Evolutionary conservation across 1,140 invertebrate species (phyloP).

Genomic region (Physella acuta): DNA sequence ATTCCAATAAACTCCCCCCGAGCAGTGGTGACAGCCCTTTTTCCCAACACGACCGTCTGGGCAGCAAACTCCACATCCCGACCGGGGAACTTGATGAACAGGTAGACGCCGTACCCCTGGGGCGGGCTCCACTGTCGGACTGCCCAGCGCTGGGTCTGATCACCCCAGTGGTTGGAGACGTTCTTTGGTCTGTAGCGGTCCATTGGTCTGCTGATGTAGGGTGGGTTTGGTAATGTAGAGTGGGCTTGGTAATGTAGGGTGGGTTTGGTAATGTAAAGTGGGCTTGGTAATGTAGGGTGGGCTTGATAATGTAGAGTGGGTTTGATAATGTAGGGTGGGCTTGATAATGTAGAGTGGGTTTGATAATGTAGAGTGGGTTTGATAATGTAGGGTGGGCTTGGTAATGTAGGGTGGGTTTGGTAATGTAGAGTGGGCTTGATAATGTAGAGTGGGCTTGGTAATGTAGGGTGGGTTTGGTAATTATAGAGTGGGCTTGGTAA

Average conservation of each 20-base stretch:
- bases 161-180: neutral
- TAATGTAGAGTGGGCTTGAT: too few relatives aligned
- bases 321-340: neutral
- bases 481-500: too few relatives aligned
- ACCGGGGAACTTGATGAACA: slow-evolving; percentile 27
- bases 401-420: too few relatives aligned
- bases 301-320: neutral
- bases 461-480: too few relatives aligned
- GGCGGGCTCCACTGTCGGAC: slow-evolving; percentile 18
- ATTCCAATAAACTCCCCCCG: slow-evolving; percentile 24
- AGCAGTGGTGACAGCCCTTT: slow-evolving; percentile 17
- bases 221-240: neutral
- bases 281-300: too few relatives aligned
- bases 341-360: neutral
- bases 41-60: slow-evolving; percentile 27
- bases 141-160: neutral
- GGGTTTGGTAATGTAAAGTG: neutral
- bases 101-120: slow-evolving; percentile 24
- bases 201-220: neutral
- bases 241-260: neutral
- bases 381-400: too few relatives aligned
- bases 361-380: too few relatives aligned
- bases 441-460: too few relatives aligned
- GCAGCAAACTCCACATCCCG: slow-evolving; percentile 19
- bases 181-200: neutral